Percentiles rank a stretch among this genome's conserved stretches.
Conservation (phyloP, 2,113 vertebrate species). For the Rhynchomys soricoides region DNA sequence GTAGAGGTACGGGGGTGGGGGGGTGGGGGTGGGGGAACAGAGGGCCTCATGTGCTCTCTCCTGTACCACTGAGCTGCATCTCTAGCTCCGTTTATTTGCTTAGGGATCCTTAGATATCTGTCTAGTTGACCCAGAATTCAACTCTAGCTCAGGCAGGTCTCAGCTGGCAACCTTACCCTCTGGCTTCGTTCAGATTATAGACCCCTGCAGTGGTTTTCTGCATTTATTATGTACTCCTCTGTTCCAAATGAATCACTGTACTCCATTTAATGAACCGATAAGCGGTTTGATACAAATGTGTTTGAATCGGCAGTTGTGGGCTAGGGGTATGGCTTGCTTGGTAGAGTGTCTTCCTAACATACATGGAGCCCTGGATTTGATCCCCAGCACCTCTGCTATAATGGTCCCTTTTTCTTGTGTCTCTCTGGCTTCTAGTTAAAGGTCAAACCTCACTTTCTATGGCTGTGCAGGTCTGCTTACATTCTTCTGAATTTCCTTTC, state of each 20-base stretch:
- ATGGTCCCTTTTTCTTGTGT: background rate
- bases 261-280: background rate
- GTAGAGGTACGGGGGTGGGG: too few species aligned
- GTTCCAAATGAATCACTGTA: background rate
- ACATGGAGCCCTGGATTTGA: background rate
- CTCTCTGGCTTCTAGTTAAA: background rate
- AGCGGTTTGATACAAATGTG: background rate
- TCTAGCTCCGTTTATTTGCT: background rate
- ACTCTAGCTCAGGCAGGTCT: background rate
- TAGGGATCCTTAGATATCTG: background rate
- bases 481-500: background rate
- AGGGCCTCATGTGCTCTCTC: background rate
- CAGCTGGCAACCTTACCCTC: background rate
- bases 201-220: background rate
- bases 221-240: background rate
- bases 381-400: background rate
- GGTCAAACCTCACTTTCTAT: background rate
- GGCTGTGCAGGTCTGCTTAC: background rate
- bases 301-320: constrained; percentile 17
- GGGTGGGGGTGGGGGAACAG: too few species aligned
- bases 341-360: background rate
- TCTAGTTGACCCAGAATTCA: background rate
- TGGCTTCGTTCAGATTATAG: background rate
- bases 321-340: background rate
- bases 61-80: background rate